Evolutionary conservation across 2,888 invertebrate genomes (phyloP), one percentile per base, ranked within the genome.

Genomic region (Homarus gammarus): DNA sequence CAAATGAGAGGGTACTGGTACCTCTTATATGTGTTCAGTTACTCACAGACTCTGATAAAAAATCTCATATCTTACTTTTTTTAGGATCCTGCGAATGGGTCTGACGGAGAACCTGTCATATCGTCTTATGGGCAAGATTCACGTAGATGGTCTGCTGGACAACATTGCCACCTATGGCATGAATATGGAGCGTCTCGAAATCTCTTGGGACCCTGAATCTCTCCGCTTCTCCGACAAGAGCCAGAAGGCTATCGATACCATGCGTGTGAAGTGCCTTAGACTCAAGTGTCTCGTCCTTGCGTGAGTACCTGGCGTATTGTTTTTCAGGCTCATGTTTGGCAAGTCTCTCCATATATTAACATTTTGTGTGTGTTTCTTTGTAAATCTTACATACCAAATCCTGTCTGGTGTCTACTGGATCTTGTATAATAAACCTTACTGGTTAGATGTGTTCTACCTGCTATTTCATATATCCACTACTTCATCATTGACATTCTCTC

Each of bases 191-290:
- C 95, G 99, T 0, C 94, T 99, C 86, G 99, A 99, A 94, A 95
- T 99, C 40, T 96, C 97, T 93, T 99, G 99, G 99, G 99, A 99
- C 94, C 99, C 99, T 0, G 99, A 99, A 93, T 99, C 99, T 93
- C 95, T 99, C 61, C 95, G 99, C 84, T 99, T 99, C 94, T 99
- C 99, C 64, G 99, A 99, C 94, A 99, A 99, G 94, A 99, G 99
- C 93, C 99, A 99, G 94, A 99, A 99, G 94, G 99, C 99, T 72
- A 99, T 99, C 92, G 99, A 99, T 94, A 97, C 99, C 78, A 95
- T 99, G 91, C 96, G 99, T 75, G 97, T 99, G 72, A 98, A 98
- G 93, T 99, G 99, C 93, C 95, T 98, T 0, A 97, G 98, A 93
- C 95, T 99, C 81, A 96, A 96, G 92, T 98, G 99, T 93, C 96